Evolutionary conservation across 2,113 vertebrate species (phyloP), one percentile per base, ranked within the genome.

Genomic region (Motacilla tschutschensis): DNA sequence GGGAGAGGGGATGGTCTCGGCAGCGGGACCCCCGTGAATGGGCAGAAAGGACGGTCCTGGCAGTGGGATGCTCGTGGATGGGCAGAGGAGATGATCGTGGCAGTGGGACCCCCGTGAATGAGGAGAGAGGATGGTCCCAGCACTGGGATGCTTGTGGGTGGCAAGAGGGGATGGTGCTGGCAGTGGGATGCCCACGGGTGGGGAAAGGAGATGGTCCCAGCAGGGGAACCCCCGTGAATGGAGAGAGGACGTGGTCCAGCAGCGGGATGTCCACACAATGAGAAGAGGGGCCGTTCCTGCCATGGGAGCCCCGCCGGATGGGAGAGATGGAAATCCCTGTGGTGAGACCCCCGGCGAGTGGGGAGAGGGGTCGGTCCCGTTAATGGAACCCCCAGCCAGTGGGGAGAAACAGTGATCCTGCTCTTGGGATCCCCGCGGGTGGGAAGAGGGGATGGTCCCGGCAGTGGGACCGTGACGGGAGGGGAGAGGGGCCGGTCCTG

Each of bases 81-180:
- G 29, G 19, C 8, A 28, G 10, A 7, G 18, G 12, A 6, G 17
- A 28, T 35, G 43, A 1, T 46, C 24, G 12, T 9, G 24, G 24
- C n/a, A 11, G 2, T 8, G 9, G 24, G 17, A 65, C 0, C 5
- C n/a, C 6, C 6, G 8, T 1, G 22, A 1, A 1, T 47, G 28
- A n/a, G 9, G 13, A 48, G 44, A 15, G 18, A 26, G 18, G 17
- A 15, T 28, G 33, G 3, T 65, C 24, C 31, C 8, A 5, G 15
- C 25, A 10, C 3, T 47, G 47, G 24, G 24, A 47, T 8, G 22
- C 22, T 24, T 4, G 9, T 19, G 43, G 19, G 20, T 47, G 28
- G 43, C 7, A 13, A 48, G 44, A 15, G 18, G 35, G 18, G 13
- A 15, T 28, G 33, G 3, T 65, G 17, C 31, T 6, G 9, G 15